Conservation (phyloP, 2,888 invertebrate species). For the Eueremaeus valkanovi region DNA sequence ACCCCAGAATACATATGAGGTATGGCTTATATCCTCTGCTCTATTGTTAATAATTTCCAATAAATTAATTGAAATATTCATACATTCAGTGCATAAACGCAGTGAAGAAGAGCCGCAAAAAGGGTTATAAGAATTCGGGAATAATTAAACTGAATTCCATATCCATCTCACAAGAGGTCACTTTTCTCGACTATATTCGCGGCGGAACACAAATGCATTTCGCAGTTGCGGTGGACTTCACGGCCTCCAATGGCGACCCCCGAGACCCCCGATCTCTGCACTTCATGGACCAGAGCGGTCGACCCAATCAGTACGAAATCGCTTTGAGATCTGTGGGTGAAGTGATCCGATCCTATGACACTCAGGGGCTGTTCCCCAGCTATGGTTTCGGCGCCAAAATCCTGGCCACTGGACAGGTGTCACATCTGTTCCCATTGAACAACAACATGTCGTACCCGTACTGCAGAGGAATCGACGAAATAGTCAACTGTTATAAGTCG, state of each 20-base stretch:
- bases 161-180: constrained; percentile 49
- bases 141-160: neutral
- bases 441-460: constrained; percentile 57
- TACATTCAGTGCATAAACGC: neutral
- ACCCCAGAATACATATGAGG: constrained; percentile 50
- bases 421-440: constrained; percentile 58
- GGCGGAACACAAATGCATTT: constrained; percentile 57
- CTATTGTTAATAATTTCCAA: neutral
- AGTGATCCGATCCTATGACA: constrained; percentile 56
- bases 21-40: neutral
- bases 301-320: constrained; percentile 54
- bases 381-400: constrained; percentile 58
- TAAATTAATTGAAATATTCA: neutral
- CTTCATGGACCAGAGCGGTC: constrained; percentile 49
- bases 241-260: constrained; percentile 56
- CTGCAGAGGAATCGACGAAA: constrained; percentile 56
- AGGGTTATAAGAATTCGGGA: constrained; percentile 2
- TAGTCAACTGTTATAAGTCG: constrained; percentile 56
- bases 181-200: constrained; percentile 60
- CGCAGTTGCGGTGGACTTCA: constrained; percentile 56
- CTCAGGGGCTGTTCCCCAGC: constrained; percentile 58
- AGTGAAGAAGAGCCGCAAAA: constrained; percentile 17
- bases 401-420: constrained; percentile 55
- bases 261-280: constrained; percentile 54
- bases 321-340: constrained; percentile 54